These are phyloP conservation scores for Sebastes cheni DNA, from an alignment of 2,797 vertebrate species.

Conservation along the genomic window DNA sequence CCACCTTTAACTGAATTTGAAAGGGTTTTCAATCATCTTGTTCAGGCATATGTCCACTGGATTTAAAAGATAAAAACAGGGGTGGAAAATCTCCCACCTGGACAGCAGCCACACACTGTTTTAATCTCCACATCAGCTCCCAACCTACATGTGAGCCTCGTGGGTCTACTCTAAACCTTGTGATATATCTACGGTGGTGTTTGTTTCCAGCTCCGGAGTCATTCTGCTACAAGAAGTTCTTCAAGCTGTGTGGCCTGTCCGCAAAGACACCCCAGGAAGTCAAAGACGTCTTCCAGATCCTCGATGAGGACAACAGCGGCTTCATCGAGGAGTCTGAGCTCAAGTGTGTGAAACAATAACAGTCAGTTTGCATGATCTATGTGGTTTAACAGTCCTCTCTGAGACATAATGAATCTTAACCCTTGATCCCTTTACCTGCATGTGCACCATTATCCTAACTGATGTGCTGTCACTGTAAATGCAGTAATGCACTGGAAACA, in stretches of 20 bases:
- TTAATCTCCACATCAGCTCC: conserved; percentile 44
- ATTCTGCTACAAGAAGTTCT: conserved; percentile 96
- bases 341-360: conserved; percentile 82
- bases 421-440: neutral
- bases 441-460: too few species aligned
- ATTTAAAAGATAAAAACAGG: conserved; percentile 38
- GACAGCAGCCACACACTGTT: conserved; percentile 23
- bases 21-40: conserved; percentile 40
- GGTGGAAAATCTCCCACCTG: conserved; percentile 28
- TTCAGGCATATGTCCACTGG: conserved; percentile 13
- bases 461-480: neutral
- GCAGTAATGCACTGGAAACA: neutral
- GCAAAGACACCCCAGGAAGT: conserved; percentile 91
- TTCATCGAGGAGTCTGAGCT: conserved; percentile 95
- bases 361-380: neutral
- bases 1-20: conserved; percentile 25
- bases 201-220: conserved; percentile 88
- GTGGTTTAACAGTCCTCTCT: too few species aligned
- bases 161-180: neutral
- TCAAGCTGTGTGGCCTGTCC: conserved; percentile 91
- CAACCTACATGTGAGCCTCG: neutral
- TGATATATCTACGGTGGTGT: neutral
- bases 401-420: neutral
- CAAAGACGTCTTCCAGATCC: conserved; percentile 89
- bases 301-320: conserved; percentile 93